Base-by-base conservation (phyloP, 2,113 vertebrate species). In the Poeciliopsis prolifica region DNA sequence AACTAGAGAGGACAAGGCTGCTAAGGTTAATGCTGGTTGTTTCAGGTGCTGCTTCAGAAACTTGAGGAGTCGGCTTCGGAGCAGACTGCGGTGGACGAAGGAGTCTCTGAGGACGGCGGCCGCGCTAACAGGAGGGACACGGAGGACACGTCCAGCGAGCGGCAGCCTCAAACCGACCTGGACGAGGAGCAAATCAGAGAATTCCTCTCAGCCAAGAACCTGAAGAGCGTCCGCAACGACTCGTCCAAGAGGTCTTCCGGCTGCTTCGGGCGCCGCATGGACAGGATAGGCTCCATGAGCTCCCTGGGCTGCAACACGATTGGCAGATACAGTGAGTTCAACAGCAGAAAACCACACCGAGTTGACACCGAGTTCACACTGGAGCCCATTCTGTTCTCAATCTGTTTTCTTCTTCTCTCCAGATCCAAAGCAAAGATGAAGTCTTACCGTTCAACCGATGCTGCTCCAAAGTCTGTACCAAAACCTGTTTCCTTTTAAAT, bases 201-300 rank as follows among this genome's bases (percentile, higher is more conserved):
- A 33, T 78, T 90, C 62, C 75, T 92, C n/a, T 92, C 92, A 6
- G 90, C 93, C 70, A 92, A 80, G 58, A 74, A 93, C 48, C 51
- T 95, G 76, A 96, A 93, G 87, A 89, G 81, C 3, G 74, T 95
- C 80, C 84, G 90, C 33, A 93, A 90, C 0, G 90, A 94, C 92
- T 85, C 80, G 12, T 85, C 83, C 89, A 92, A 85, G 87, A 94
- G 69, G 5, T 84, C 87, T 7, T 97, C 96, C 0, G 78, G 94
- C 60, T 99, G 98, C 67, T 99, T 99, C 0, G 96, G 97, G 7
- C 88, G 92, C 14, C 94, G 91, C 70, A 91, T 98, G 73, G 97
- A 99, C 61, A 87, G 96, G 33, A 98, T 99, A 0, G 95, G 95
- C 15, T 95, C 94, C n/a, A 87, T 93, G 88, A 97, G 95, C 0